Percentiles rank a stretch among this genome's conserved stretches.
Evolutionary conservation across 53 echinoderm and acorn worm species (phyloP).

Genomic region (Pentamera pediparva): DNA sequence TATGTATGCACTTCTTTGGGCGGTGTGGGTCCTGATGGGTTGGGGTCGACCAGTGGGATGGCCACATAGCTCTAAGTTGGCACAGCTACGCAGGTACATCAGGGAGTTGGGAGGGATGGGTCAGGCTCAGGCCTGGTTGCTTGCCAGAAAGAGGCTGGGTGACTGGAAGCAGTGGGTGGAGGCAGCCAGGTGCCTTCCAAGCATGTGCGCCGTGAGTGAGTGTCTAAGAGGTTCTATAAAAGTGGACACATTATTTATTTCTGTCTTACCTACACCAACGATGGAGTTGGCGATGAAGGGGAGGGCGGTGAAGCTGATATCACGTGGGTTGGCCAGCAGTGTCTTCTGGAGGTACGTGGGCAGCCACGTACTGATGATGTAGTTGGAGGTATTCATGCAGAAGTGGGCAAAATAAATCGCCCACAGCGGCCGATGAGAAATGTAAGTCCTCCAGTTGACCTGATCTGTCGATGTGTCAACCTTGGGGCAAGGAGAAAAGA

Average conservation of each 20-base stretch:
- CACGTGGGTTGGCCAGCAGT: constrained; percentile 73
- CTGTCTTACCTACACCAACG: constrained; percentile 77
- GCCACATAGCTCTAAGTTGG: too few species aligned
- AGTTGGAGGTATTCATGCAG: constrained; percentile 98
- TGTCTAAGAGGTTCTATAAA: too few species aligned
- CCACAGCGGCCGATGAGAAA: constrained; percentile 83
- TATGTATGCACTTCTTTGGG: too few species aligned
- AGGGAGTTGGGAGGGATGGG: too few species aligned
- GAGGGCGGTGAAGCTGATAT: constrained; percentile 89
- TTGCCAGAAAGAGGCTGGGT: not conserved
- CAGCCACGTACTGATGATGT: constrained; percentile 93
- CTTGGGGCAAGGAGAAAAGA: constrained; percentile 12
- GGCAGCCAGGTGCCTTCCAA: not conserved
- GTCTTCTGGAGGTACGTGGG: constrained; percentile 87
- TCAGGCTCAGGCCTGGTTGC: too few species aligned
- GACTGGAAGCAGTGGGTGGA: not conserved
- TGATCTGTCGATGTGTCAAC: constrained; percentile 92
- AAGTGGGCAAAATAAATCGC: constrained; percentile 96
- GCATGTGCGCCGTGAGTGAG: too few species aligned
- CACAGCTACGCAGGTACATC: too few species aligned
- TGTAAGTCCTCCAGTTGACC: constrained; percentile 79
- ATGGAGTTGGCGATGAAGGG: constrained; percentile 96
- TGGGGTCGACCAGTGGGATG: too few species aligned
- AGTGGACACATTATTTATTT: not conserved
- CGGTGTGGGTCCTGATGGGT: too few species aligned